A percentile compares a stretch with the other conserved stretches of the same genome.
These are phyloP conservation scores for Corythoichthys haematopterus DNA, from an alignment of 2,113 vertebrate species.

Conservation along the genomic window DNA sequence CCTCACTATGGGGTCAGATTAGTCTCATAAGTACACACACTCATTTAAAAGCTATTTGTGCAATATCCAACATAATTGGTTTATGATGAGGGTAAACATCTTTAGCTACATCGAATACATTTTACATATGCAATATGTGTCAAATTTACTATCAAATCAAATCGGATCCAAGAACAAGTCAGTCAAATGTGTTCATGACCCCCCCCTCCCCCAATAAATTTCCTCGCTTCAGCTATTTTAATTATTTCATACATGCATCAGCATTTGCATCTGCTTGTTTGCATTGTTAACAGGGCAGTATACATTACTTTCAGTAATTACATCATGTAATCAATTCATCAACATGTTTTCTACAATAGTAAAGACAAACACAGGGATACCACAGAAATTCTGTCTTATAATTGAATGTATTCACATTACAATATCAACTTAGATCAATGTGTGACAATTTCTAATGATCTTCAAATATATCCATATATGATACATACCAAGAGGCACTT, in stretches of 20 bases:
- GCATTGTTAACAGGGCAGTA: background rate
- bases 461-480: conserved; percentile 89
- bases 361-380: conserved; percentile 65
- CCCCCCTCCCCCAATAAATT: too few relatives aligned
- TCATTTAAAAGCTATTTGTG: too few relatives aligned
- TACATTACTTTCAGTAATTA: background rate
- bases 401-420: conserved; percentile 90
- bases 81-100: too few relatives aligned
- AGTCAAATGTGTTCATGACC: too few relatives aligned
- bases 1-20: too few relatives aligned
- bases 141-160: too few relatives aligned
- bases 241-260: background rate
- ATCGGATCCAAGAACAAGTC: too few relatives aligned
- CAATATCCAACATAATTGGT: too few relatives aligned
- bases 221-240: background rate
- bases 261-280: background rate
- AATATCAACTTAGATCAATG: conserved; percentile 87
- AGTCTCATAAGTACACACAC: too few relatives aligned
- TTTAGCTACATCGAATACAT: too few relatives aligned
- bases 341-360: background rate
- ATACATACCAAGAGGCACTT: conserved; percentile 98
- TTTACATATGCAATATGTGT: too few relatives aligned
- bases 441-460: conserved; percentile 87
- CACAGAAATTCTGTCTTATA: conserved; percentile 89
- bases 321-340: background rate